These are phyloP conservation scores for Maniola hyperantus DNA, from an alignment of 2,888 invertebrate species.

Conservation along the genomic window DNA sequence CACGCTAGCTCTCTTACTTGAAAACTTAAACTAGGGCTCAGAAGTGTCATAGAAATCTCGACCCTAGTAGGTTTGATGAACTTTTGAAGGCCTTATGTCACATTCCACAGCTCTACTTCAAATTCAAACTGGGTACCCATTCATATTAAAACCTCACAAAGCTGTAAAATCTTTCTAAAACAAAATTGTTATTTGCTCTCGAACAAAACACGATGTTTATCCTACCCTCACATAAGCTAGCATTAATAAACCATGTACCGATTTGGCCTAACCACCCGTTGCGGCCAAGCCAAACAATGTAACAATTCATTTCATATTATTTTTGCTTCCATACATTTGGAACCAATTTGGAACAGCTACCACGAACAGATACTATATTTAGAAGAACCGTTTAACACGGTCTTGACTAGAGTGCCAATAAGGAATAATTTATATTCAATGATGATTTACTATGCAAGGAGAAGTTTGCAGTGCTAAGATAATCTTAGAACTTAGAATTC, in stretches of 20 bases:
- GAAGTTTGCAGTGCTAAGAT: not conserved
- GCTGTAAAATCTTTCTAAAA: not conserved
- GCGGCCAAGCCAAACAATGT: slow-evolving; percentile 18
- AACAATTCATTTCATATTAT: slow-evolving; percentile 19
- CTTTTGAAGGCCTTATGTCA: no score
- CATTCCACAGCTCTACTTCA: no score
- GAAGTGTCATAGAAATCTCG: no score
- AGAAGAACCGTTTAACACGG: slow-evolving; percentile 13
- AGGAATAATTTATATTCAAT: slow-evolving; percentile 7
- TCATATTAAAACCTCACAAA: not conserved
- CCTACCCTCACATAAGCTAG: slow-evolving; percentile 5
- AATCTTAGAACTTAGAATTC: not conserved
- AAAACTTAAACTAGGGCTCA: no score
- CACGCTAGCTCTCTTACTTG: no score
- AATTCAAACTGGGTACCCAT: no score
- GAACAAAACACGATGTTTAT: not conserved
- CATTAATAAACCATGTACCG: slow-evolving; percentile 17
- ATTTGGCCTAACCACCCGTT: slow-evolving; percentile 12
- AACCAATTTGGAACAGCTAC: not conserved
- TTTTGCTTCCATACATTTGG: slow-evolving; percentile 16
- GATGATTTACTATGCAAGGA: slow-evolving; percentile 18
- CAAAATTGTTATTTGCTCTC: not conserved
- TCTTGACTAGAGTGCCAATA: slow-evolving; percentile 4
- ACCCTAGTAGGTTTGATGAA: no score
- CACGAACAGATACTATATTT: slow-evolving; percentile 21